phyloP scores from a whole-genome alignment of 2,888 invertebrate species.

The Lasioglossum pauxillum region DNA sequence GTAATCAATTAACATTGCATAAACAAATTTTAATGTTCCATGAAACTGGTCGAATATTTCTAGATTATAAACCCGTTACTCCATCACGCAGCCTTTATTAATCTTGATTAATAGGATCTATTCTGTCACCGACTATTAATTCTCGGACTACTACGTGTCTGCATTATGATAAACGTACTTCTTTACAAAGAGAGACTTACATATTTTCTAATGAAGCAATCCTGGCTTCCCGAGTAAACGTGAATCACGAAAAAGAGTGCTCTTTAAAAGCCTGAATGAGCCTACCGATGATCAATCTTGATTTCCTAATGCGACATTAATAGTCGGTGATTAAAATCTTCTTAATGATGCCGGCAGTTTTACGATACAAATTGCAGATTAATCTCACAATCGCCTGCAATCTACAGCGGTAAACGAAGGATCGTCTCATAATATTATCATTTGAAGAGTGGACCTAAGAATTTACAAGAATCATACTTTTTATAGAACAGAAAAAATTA shows the following conservation, averaged over 20 bases:
- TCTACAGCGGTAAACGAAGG: slow-evolving; percentile 43
- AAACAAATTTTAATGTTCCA: neutral
- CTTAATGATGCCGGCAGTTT: slow-evolving; percentile 55
- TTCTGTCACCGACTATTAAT: slow-evolving; percentile 33
- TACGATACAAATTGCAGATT: slow-evolving; percentile 55
- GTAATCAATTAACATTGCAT: neutral
- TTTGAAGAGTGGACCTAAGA: neutral
- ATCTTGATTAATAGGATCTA: slow-evolving; percentile 41
- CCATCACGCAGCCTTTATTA: slow-evolving; percentile 44
- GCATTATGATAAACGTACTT: neutral
- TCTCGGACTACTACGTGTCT: slow-evolving; percentile 18
- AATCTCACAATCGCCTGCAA: slow-evolving; percentile 54
- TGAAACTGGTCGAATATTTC: slow-evolving; percentile 36
- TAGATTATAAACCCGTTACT: slow-evolving; percentile 34
- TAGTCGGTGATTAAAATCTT: slow-evolving; percentile 67
- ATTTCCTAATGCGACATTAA: slow-evolving; percentile 71
- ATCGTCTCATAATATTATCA: slow-evolving; percentile 14
- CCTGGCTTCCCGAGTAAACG: slow-evolving; percentile 35
- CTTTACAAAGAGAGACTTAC: slow-evolving; percentile 12
- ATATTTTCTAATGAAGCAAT: slow-evolving; percentile 49
- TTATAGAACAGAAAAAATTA: neutral
- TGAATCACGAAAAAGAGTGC: slow-evolving; percentile 26
- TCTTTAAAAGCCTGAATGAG: slow-evolving; percentile 31
- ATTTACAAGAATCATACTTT: neutral
- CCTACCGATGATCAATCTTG: slow-evolving; percentile 58